Evolutionary conservation across 2,113 vertebrate genomes (phyloP).

Genomic region (Pelodiscus sinensis): DNA sequence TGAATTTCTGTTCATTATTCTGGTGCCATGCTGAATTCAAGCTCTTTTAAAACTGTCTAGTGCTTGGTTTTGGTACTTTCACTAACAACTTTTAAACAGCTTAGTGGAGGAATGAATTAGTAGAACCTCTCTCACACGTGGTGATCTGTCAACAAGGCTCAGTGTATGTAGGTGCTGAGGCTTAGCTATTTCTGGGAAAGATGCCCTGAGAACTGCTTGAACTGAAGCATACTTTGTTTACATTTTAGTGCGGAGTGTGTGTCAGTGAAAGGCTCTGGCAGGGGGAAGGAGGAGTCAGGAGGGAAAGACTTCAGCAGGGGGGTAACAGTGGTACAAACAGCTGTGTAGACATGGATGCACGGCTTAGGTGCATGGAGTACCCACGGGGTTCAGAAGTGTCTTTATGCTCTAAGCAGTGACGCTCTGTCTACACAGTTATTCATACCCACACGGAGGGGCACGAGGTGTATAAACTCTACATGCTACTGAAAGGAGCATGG

Average conservation of each 20-base stretch:
- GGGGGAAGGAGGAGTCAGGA: not conserved
- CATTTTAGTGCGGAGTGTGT: not conserved
- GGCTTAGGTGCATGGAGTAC: no score
- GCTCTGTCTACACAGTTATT: no score
- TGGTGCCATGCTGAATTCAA: not conserved
- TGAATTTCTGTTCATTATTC: accelerated
- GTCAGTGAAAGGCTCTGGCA: not conserved
- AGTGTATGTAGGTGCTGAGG: not conserved
- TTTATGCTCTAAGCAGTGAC: no score
- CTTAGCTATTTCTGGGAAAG: not conserved
- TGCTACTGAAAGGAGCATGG: no score
- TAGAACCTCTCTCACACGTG: not conserved
- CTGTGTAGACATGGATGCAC: not conserved
- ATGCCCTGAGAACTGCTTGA: not conserved
- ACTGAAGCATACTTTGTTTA: not conserved
- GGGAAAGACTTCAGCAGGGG: not conserved
- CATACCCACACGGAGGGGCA: no score
- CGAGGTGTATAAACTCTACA: no score
- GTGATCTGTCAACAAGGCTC: not conserved
- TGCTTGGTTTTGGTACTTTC: not conserved
- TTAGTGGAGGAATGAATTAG: not conserved
- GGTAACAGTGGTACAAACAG: not conserved
- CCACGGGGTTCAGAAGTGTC: no score
- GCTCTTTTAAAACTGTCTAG: not conserved
- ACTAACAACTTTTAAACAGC: not conserved